Evolutionary conservation across 1,140 invertebrate species (phyloP), one percentile per base, ranked within the genome.

Genomic region (Camponotus floridanus): DNA sequence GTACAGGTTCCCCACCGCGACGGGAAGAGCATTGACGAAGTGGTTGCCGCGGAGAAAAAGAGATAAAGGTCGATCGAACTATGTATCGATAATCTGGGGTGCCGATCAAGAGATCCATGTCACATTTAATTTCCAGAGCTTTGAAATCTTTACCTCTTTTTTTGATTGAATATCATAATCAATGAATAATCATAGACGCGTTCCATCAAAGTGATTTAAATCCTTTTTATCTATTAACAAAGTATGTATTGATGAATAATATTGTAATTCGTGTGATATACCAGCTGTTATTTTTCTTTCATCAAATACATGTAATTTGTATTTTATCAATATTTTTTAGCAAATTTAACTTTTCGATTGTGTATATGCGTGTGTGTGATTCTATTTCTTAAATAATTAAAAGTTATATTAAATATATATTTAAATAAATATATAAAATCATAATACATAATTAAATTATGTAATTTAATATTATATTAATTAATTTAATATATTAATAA

Each of bases 1-100:
- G 84, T 88, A 79, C 88, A 84, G 85, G 87, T 88, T 88, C 51
- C 39, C 42, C 61, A 42, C 21, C 26, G 57, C 18, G 13, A 9
- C 36, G 45, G 73, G 78, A 65, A 73, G 67, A 71, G 61, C 33
- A 57, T 55, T 76, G n/a, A 11, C 31, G 51, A 85, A 74, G 42
- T 64, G 26, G 74, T 85, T 42, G 26, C 68, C 31, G 9, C 65
- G 26, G 73, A 55, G 62, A 62, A 33, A 64, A 15, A 48, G 48
- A 36, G 67, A 68, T 70, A 81, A 64, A 62, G 48, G 59, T 48
- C 70, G 51, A 62, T 67, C 61, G n/a, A 79, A 36, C 62, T 65
- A 42, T 26, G 1, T 26, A 26, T 55, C 71, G 74, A 86, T 85
- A 51, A 51, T 51, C 48, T 51, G 51, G 18, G 62, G 36, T 61